These are phyloP conservation scores for Rhyacophila evoluta DNA, from an alignment of 2,888 invertebrate genomes.

Conservation along the genomic window DNA sequence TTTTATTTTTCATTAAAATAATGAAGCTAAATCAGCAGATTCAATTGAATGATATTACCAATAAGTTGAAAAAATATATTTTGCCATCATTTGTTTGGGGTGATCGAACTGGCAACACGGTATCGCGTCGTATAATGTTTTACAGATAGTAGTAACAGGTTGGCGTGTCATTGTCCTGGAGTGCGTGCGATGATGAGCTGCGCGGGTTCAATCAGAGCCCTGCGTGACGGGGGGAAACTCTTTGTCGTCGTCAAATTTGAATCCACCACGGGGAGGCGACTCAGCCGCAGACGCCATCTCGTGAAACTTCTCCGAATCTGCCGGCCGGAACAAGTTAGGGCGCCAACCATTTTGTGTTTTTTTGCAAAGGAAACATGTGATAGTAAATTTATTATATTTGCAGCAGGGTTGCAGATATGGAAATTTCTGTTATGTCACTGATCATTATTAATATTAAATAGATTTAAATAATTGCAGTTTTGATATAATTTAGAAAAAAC, in stretches of 20 bases:
- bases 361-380: slow-evolving; percentile 48
- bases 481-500: too few species aligned
- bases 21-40: too few species aligned
- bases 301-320: slow-evolving; percentile 80
- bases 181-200: not conserved
- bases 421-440: not conserved
- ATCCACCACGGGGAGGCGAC: slow-evolving; percentile 75
- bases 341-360: slow-evolving; percentile 28
- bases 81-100: not conserved
- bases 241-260: slow-evolving; percentile 83
- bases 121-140: not conserved
- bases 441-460: not conserved
- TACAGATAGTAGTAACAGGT: not conserved
- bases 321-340: slow-evolving; percentile 38
- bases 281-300: slow-evolving; percentile 81
- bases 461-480: too few species aligned
- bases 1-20: too few species aligned
- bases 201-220: slow-evolving; percentile 38
- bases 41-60: not conserved
- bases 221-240: slow-evolving; percentile 83
- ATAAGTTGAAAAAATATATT: not conserved
- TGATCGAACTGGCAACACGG: not conserved
- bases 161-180: not conserved
- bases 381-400: slow-evolving; percentile 52
- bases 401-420: not conserved